phyloP scores from a whole-genome alignment of 2,797 vertebrate species.

The Falco biarmicus region DNA sequence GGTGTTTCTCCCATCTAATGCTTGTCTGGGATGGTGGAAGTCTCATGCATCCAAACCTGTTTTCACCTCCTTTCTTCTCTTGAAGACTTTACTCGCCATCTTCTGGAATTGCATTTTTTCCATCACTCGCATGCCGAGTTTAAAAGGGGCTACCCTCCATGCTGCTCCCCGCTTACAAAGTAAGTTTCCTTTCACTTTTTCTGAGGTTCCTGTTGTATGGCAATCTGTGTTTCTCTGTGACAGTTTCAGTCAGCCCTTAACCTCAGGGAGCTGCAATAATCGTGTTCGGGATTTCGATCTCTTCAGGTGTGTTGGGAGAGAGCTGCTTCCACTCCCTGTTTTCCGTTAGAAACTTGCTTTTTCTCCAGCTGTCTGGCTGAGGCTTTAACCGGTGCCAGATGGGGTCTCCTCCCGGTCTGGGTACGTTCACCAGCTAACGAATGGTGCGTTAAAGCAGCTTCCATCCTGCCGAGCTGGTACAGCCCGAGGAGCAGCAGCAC shows the following conservation, averaged over 20 bases:
- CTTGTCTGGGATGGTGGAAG: neutral
- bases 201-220: neutral
- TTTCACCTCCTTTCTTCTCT: neutral
- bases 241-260: rapidly evolving
- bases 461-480: neutral
- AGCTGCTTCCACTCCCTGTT: rapidly evolving
- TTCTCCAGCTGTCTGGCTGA: neutral
- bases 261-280: neutral
- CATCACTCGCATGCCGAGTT: neutral
- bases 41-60: neutral
- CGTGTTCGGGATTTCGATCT: neutral
- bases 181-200: neutral
- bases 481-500: neutral
- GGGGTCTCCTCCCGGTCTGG: neutral
- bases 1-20: neutral
- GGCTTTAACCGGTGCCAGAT: neutral
- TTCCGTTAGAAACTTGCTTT: neutral
- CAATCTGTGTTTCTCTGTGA: neutral
- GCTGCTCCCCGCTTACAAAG: neutral
- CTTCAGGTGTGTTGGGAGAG: neutral
- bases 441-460: rapidly evolving
- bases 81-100: neutral
- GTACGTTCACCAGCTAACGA: rapidly evolving
- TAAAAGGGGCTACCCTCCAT: neutral
- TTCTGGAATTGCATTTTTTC: neutral